Evolutionary conservation across 1,140 invertebrate genomes (phyloP).

Genomic region (Plodia interpunctella): DNA sequence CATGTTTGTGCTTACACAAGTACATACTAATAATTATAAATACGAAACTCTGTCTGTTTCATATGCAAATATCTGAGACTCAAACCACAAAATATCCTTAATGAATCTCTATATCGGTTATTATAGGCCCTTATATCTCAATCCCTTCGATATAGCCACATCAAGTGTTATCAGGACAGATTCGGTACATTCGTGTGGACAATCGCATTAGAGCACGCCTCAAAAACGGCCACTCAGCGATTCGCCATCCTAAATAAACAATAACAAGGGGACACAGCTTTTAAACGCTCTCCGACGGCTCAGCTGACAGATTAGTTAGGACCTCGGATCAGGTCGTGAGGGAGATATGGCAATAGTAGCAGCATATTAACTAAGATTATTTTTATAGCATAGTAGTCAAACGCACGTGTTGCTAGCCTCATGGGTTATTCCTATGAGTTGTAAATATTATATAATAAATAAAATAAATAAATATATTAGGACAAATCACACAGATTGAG

Average conservation of each 20-base stretch:
- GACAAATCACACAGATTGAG: too few species aligned
- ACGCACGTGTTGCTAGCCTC: too few species aligned
- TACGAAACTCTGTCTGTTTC: too few species aligned
- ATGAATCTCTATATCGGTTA: neutral
- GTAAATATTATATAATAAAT: too few species aligned
- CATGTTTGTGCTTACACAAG: too few species aligned
- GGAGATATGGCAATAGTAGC: neutral
- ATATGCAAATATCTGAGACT: too few species aligned
- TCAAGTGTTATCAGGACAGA: constrained; percentile 29
- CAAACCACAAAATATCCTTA: too few species aligned
- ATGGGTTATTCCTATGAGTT: too few species aligned
- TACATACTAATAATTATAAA: too few species aligned
- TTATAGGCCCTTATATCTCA: constrained; percentile 28
- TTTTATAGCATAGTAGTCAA: too few species aligned
- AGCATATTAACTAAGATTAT: neutral
- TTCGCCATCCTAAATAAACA: constrained; percentile 74
- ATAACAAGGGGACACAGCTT: constrained; percentile 68
- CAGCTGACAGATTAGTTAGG: constrained; percentile 72
- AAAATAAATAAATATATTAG: too few species aligned
- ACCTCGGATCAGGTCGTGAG: neutral
- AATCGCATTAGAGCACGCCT: constrained; percentile 70
- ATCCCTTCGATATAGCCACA: constrained; percentile 23
- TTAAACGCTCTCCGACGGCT: constrained; percentile 70
- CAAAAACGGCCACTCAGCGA: constrained; percentile 66
- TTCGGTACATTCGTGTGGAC: constrained; percentile 44